These are phyloP conservation scores for Abscondita cerata DNA, from an alignment of 2,888 invertebrate genomes.

Conservation along the genomic window DNA sequence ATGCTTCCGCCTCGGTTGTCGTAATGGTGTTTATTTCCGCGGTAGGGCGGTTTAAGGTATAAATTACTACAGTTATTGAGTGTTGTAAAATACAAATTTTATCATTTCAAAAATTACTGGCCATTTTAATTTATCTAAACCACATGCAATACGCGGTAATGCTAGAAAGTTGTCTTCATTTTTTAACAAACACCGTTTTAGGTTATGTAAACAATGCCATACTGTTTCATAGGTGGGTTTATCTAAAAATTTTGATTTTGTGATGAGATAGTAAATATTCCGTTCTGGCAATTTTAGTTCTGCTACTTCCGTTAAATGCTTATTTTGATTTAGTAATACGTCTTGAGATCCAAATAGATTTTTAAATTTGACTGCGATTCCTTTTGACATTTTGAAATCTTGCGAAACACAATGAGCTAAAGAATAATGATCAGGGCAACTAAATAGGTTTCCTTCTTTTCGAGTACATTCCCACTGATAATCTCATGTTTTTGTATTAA, in stretches of 20 bases:
- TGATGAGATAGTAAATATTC: constrained; percentile 62
- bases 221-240: constrained; percentile 58
- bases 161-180: constrained; percentile 58
- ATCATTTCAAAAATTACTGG: constrained; percentile 1
- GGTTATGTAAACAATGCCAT: constrained; percentile 46
- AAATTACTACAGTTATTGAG: background rate
- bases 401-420: constrained; percentile 60
- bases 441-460: constrained; percentile 57
- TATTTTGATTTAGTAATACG: constrained; percentile 46
- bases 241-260: constrained; percentile 59
- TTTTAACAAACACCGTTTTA: constrained; percentile 47
- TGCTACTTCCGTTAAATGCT: constrained; percentile 53
- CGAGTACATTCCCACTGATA: background rate
- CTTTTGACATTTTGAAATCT: too few species aligned
- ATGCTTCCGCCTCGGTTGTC: too few species aligned
- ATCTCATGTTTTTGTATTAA: background rate
- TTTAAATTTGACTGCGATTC: too few species aligned
- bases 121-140: constrained; percentile 9
- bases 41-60: background rate
- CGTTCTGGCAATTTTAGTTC: constrained; percentile 53
- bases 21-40: background rate
- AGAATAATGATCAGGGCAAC: too few species aligned
- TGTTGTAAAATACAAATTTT: constrained; percentile 9
- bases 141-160: constrained; percentile 66
- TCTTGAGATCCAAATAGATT: too few species aligned